Evolutionary conservation across 2,888 invertebrate genomes (phyloP).

Genomic region (Ichneumoninae sp.): DNA sequence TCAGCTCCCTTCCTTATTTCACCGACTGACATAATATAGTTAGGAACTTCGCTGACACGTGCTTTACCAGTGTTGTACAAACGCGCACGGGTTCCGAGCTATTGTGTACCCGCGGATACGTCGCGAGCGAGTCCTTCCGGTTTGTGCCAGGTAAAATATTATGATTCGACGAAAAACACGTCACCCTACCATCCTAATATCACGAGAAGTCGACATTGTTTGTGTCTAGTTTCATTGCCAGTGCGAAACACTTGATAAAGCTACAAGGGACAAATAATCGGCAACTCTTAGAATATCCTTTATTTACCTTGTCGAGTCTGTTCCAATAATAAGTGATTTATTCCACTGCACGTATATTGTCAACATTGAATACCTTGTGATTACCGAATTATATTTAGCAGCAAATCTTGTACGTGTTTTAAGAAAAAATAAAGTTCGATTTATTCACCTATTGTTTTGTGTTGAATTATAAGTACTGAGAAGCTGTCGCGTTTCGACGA

Average conservation of each 20-base stretch:
- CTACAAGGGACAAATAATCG: not conserved
- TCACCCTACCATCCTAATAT: constrained; percentile 11
- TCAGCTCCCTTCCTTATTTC: constrained; percentile 66
- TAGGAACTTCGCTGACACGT: not conserved
- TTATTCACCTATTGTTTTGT: not conserved
- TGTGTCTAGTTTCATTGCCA: not conserved
- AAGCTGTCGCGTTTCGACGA: not conserved
- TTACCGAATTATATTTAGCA: not conserved
- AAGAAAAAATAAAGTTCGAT: not conserved
- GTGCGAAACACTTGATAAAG: not conserved
- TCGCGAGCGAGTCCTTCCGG: constrained; percentile 12
- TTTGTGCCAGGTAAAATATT: constrained; percentile 44
- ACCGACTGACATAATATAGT: constrained; percentile 24
- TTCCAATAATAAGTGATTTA: constrained; percentile 8
- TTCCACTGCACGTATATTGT: not conserved
- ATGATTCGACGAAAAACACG: constrained; percentile 44
- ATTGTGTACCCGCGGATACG: constrained; percentile 15
- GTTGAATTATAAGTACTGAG: not conserved
- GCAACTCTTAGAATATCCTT: not conserved
- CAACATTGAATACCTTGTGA: not conserved
- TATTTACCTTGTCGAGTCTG: constrained; percentile 5
- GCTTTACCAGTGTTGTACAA: not conserved
- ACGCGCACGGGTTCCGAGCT: not conserved
- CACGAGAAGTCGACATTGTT: constrained; percentile 28
- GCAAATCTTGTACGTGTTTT: not conserved